Conservation (phyloP, 1,140 invertebrate genomes). For the Magallana angulata region DNA sequence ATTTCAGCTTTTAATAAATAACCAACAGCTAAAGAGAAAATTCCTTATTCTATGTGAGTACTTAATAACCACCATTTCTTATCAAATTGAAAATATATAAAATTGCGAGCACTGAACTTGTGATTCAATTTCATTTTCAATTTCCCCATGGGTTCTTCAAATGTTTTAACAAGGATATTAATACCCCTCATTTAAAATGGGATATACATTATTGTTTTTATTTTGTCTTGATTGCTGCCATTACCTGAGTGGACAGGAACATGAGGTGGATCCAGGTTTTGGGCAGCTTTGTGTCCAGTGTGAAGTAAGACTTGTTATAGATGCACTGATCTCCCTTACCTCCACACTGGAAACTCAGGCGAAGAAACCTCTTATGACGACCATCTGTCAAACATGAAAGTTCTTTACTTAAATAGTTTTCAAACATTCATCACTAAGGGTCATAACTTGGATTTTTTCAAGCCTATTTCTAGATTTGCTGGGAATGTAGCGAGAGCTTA, state of each 20-base stretch:
- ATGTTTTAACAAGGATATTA: too few relatives aligned
- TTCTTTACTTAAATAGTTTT: too few relatives aligned
- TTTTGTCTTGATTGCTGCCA: slow-evolving; percentile 67
- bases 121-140: neutral
- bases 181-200: too few relatives aligned
- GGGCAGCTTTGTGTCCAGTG: slow-evolving; percentile 91
- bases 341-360: slow-evolving; percentile 93
- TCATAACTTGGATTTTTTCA: too few relatives aligned
- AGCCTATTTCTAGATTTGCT: too few relatives aligned
- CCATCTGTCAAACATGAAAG: slow-evolving; percentile 83
- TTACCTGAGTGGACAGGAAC: slow-evolving; percentile 94
- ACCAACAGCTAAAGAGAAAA: too few relatives aligned
- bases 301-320: slow-evolving; percentile 90
- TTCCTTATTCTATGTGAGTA: too few relatives aligned
- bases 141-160: neutral
- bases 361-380: slow-evolving; percentile 86
- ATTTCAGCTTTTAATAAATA: too few relatives aligned
- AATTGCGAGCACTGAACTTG: neutral
- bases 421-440: too few relatives aligned
- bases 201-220: too few relatives aligned
- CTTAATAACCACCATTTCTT: too few relatives aligned
- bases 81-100: too few relatives aligned
- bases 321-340: slow-evolving; percentile 91
- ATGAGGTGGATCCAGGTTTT: slow-evolving; percentile 96
- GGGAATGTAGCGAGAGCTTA: slow-evolving; percentile 73